Conservation (phyloP, 2,113 vertebrate genomes). For the Syrmaticus mikado region DNA sequence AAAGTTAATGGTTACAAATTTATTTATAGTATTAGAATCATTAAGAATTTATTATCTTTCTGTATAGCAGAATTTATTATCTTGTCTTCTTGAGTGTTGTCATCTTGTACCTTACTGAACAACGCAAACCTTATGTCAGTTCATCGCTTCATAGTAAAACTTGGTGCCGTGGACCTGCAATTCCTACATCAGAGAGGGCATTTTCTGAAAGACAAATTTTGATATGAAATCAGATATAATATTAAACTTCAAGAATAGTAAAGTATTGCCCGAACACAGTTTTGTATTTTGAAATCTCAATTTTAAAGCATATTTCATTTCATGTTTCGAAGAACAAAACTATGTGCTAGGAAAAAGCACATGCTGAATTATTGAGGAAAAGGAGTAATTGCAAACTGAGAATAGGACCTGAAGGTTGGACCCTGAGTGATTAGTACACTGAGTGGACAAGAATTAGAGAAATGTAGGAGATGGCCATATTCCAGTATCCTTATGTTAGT, state of each 20-base stretch:
- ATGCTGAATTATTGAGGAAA: neutral
- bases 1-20: neutral
- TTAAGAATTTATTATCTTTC: neutral
- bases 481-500: neutral
- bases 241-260: neutral
- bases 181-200: neutral
- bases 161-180: neutral
- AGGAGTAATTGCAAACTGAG: neutral
- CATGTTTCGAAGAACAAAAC: neutral
- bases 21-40: neutral
- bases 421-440: neutral
- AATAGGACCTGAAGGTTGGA: neutral
- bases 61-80: neutral
- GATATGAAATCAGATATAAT: neutral
- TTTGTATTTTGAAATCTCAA: neutral
- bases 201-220: neutral
- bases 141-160: neutral
- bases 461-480: neutral
- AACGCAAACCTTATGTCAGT: neutral
- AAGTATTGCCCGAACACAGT: neutral
- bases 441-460: neutral
- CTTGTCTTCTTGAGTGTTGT: neutral
- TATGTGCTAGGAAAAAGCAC: neutral
- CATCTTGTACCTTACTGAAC: neutral
- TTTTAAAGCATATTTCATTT: neutral